These are phyloP conservation scores for Heliconius hermathena DNA, from an alignment of 1,140 invertebrate genomes.

Conservation along the genomic window DNA sequence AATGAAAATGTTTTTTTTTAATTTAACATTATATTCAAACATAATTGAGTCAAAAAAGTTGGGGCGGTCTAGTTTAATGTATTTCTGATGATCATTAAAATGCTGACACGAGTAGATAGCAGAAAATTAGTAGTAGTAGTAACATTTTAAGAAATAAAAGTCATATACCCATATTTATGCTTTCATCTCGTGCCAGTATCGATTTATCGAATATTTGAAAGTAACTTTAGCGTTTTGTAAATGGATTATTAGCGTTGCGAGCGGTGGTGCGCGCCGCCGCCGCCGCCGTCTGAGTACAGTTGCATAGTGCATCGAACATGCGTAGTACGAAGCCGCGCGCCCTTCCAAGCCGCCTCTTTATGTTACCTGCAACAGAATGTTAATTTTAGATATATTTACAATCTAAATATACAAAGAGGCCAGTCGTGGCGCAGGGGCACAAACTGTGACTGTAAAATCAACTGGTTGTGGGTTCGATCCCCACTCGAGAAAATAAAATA, in stretches of 20 bases:
- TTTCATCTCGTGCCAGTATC: neutral
- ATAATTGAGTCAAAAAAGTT: neutral
- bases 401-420: too few relatives aligned
- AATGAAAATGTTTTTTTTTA: neutral
- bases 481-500: too few relatives aligned
- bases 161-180: neutral
- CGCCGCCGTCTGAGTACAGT: conserved; percentile 83
- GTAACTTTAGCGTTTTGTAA: conserved; percentile 67
- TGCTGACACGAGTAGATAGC: neutral
- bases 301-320: conserved; percentile 83
- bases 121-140: neutral
- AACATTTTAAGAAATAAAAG: too few relatives aligned
- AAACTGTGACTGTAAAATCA: too few relatives aligned
- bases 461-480: too few relatives aligned
- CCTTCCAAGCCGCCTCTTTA: conserved; percentile 82
- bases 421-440: too few relatives aligned
- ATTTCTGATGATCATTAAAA: neutral
- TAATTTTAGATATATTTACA: conserved; percentile 9
- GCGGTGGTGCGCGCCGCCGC: conserved; percentile 77
- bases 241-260: conserved; percentile 63
- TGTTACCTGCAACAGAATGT: conserved; percentile 63
- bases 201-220: conserved; percentile 16
- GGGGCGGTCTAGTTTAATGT: neutral
- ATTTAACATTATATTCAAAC: neutral
- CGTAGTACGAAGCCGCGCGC: conserved; percentile 83